Evolutionary conservation across 2,113 vertebrate species (phyloP).

Genomic region (Thamnaconus septentrionalis): DNA sequence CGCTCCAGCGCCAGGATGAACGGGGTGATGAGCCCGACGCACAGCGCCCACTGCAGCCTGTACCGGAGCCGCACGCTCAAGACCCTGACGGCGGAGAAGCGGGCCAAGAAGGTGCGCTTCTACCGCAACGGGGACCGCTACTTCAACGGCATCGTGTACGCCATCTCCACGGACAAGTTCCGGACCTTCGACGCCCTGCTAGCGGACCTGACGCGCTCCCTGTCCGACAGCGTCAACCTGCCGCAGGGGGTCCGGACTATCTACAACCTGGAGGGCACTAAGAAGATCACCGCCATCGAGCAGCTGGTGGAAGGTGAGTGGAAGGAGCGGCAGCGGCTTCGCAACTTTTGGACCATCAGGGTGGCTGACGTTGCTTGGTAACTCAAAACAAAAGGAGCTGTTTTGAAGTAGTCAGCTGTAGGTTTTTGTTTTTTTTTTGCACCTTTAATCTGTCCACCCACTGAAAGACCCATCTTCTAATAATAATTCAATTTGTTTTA

Average conservation of each 20-base stretch:
- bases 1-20: constrained; percentile 84
- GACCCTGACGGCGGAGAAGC: constrained; percentile 92
- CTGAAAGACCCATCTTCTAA: no score
- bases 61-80: constrained; percentile 95
- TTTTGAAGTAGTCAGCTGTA: no score
- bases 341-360: not conserved
- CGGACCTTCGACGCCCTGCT: constrained; percentile 93
- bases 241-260: constrained; percentile 96
- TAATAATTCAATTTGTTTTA: no score
- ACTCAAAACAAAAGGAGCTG: not conserved
- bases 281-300: constrained; percentile 85
- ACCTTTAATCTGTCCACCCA: no score
- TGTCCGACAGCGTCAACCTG: constrained; percentile 97
- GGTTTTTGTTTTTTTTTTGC: no score
- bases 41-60: constrained; percentile 98
- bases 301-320: constrained; percentile 91
- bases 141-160: constrained; percentile 96
- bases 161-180: constrained; percentile 92
- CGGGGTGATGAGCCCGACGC: constrained; percentile 92
- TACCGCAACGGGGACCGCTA: constrained; percentile 97
- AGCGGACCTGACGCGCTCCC: constrained; percentile 93
- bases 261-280: constrained; percentile 89
- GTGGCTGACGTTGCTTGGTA: not conserved
- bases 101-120: constrained; percentile 97
- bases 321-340: not conserved